phyloP scores from a whole-genome alignment of 2,113 vertebrate genomes.

The Agelaius tricolor region DNA sequence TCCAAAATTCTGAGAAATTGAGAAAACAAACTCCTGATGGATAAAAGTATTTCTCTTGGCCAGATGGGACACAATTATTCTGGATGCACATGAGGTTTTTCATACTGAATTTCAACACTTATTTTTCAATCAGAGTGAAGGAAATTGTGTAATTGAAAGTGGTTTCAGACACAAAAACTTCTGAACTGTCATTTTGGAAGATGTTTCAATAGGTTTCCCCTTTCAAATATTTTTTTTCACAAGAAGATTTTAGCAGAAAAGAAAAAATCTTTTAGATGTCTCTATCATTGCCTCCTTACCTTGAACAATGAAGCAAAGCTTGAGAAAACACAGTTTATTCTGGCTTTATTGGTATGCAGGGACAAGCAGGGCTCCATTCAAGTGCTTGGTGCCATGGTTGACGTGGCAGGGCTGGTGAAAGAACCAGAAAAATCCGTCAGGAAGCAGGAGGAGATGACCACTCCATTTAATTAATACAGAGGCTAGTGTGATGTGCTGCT shows the following conservation, averaged over 20 bases:
- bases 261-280: neutral
- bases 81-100: neutral
- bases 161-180: neutral
- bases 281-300: neutral
- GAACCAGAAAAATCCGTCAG: neutral
- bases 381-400: neutral
- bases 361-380: neutral
- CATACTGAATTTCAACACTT: slow-evolving; percentile 36
- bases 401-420: neutral
- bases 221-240: neutral
- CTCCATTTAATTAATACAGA: neutral
- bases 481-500: neutral
- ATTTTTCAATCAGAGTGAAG: slow-evolving; percentile 18
- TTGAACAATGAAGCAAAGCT: neutral
- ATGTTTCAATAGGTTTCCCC: neutral
- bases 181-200: neutral
- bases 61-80: neutral
- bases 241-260: neutral
- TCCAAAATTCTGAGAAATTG: slow-evolving; percentile 9
- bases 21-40: slow-evolving; percentile 26
- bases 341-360: neutral
- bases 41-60: slow-evolving; percentile 23
- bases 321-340: neutral
- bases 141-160: slow-evolving; percentile 20
- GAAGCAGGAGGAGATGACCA: neutral